Conservation (phyloP, 2,113 vertebrate species). For the Elgaria multicarinata region DNA sequence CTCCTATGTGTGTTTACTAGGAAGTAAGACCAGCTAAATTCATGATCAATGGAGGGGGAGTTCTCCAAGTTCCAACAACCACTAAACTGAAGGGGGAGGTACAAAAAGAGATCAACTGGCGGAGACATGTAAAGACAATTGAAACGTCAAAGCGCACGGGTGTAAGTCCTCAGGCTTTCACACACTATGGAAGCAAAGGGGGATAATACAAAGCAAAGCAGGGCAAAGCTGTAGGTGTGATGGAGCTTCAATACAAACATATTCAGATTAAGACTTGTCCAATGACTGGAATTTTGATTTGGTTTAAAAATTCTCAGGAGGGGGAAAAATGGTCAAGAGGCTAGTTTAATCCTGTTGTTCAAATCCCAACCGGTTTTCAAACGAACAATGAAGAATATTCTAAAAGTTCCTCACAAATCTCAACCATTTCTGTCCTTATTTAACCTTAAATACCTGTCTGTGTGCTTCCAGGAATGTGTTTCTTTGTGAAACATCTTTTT, state of each 20-base stretch:
- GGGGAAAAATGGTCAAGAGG: not conserved
- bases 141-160: too few relatives aligned
- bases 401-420: not conserved
- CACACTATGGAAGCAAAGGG: too few relatives aligned
- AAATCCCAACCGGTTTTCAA: not conserved
- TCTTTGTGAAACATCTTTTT: conserved; percentile 60
- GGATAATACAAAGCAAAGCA: too few relatives aligned
- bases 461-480: conserved; percentile 62
- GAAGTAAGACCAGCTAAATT: too few relatives aligned
- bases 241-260: not conserved
- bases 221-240: too few relatives aligned
- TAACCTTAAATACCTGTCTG: conserved; percentile 59
- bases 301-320: not conserved
- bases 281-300: not conserved
- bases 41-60: too few relatives aligned
- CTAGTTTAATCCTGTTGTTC: not conserved
- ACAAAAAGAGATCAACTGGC: too few relatives aligned
- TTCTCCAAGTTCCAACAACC: too few relatives aligned
- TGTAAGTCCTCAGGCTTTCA: too few relatives aligned
- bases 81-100: too few relatives aligned
- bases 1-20: too few relatives aligned
- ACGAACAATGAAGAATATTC: not conserved
- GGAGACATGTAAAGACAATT: too few relatives aligned
- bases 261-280: not conserved
- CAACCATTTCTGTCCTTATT: conserved; percentile 55